Conservation (phyloP, 2,888 invertebrate genomes). For the Torymus aiolomorphi region DNA sequence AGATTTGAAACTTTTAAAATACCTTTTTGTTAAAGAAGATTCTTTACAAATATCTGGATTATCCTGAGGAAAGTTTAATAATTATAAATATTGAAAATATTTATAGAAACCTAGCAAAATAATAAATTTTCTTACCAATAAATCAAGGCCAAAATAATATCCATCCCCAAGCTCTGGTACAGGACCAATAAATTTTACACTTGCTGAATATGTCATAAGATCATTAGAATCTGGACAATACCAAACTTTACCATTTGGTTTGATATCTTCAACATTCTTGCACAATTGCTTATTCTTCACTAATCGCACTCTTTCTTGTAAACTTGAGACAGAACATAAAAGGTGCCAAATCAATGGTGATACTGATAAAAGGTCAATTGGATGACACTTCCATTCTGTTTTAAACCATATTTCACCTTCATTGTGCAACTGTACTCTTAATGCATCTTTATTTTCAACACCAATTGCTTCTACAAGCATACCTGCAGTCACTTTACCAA, state of each 20-base stretch:
- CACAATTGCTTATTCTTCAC: conserved; percentile 75
- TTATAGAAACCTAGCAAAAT: conserved; percentile 11
- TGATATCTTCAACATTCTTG: conserved; percentile 72
- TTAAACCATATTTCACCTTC: conserved; percentile 64
- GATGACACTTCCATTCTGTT: conserved; percentile 71
- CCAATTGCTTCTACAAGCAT: conserved; percentile 68
- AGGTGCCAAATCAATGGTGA: conserved; percentile 76
- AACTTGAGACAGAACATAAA: conserved; percentile 76
- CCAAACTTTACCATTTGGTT: conserved; percentile 65
- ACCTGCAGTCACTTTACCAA: conserved; percentile 70
- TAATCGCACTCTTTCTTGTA: conserved; percentile 76
- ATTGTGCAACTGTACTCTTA: conserved; percentile 65
- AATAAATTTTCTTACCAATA: conserved; percentile 76
- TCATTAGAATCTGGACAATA: conserved; percentile 60
- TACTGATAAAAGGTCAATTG: conserved; percentile 65
- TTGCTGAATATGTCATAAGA: conserved; percentile 64
- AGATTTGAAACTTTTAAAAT: conserved; percentile 60
- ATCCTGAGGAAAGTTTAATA: conserved; percentile 56
- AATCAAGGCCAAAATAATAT: conserved; percentile 78
- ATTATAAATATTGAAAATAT: conserved; percentile 1
- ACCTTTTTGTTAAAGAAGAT: conserved; percentile 60
- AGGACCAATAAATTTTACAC: conserved; percentile 78
- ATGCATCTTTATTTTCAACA: conserved; percentile 61
- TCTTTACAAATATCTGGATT: conserved; percentile 59
- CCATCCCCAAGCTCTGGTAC: conserved; percentile 77